phyloP scores from a whole-genome alignment of 2,797 vertebrate genomes.

The Novumbra hubbsi region DNA sequence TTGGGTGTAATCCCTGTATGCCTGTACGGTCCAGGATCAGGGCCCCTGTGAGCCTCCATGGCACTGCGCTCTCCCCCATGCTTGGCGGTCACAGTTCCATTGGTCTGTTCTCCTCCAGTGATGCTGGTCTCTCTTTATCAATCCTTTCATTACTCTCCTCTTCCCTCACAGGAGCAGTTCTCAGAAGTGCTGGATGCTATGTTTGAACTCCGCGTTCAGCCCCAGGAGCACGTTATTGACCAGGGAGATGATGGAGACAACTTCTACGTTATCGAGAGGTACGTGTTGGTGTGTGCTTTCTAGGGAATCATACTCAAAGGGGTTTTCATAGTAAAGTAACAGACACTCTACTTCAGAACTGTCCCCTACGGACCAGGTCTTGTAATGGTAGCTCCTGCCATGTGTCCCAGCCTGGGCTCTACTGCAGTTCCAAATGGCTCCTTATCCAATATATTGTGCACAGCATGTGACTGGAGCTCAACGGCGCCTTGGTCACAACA shows the following conservation, averaged over 20 bases:
- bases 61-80: background rate
- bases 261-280: slow-evolving; percentile 96
- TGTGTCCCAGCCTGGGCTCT: background rate
- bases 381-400: background rate
- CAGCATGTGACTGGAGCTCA: background rate
- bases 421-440: background rate
- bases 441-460: background rate
- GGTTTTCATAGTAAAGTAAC: background rate
- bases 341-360: background rate
- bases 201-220: slow-evolving; percentile 90
- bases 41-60: background rate
- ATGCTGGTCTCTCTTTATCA: slow-evolving; percentile 6
- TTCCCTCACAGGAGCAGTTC: slow-evolving; percentile 85
- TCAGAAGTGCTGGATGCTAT: slow-evolving; percentile 97
- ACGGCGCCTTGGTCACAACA: background rate
- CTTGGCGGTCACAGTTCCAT: background rate
- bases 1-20: background rate
- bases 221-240: slow-evolving; percentile 93
- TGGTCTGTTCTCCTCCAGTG: background rate
- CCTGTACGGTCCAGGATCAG: background rate
- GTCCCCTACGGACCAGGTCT: background rate
- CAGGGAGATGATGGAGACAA: slow-evolving; percentile 98
- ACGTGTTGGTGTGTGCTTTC: slow-evolving; percentile 5
- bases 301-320: background rate
- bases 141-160: background rate